Evolutionary conservation across 2,888 invertebrate genomes (phyloP).

Genomic region (Drosophila gaucha): DNA sequence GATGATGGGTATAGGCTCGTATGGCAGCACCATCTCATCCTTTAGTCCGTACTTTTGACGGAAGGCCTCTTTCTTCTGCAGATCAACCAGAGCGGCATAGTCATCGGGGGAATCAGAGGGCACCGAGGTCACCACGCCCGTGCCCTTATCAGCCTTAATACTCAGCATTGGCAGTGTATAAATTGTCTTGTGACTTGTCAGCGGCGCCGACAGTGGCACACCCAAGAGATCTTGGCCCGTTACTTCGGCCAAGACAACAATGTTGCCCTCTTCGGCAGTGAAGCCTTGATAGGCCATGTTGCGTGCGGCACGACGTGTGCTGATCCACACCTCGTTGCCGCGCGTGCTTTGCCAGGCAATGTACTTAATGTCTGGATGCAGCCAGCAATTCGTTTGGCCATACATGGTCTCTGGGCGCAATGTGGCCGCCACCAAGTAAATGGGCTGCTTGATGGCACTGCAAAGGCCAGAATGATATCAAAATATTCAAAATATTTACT

Average conservation of each 20-base stretch:
- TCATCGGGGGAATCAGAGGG: slow-evolving; percentile 99
- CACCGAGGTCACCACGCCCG: slow-evolving; percentile 98
- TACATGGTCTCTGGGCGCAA: slow-evolving; percentile 99
- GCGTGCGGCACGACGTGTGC: slow-evolving; percentile 94
- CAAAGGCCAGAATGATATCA: not conserved
- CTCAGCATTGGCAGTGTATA: slow-evolving; percentile 99
- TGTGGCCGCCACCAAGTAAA: slow-evolving; percentile 95
- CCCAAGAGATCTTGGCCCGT: slow-evolving; percentile 92
- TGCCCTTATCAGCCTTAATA: slow-evolving; percentile 98
- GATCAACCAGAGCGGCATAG: slow-evolving; percentile 96
- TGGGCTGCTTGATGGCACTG: slow-evolving; percentile 73
- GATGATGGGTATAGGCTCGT: slow-evolving; percentile 92
- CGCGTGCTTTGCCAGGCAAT: slow-evolving; percentile 91
- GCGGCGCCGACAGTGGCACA: slow-evolving; percentile 92
- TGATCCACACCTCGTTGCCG: slow-evolving; percentile 92
- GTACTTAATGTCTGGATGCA: slow-evolving; percentile 97
- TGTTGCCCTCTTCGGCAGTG: slow-evolving; percentile 91
- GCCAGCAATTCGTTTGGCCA: slow-evolving; percentile 99
- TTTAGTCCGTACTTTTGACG: slow-evolving; percentile 95
- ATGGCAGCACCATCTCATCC: slow-evolving; percentile 87
- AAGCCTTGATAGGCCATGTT: slow-evolving; percentile 99
- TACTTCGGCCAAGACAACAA: slow-evolving; percentile 89
- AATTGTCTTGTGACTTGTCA: slow-evolving; percentile 92
- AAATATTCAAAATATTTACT: not conserved
- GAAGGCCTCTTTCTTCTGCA: slow-evolving; percentile 97